Conservation (phyloP, 1,140 invertebrate genomes). For the Sinella curviseta region DNA sequence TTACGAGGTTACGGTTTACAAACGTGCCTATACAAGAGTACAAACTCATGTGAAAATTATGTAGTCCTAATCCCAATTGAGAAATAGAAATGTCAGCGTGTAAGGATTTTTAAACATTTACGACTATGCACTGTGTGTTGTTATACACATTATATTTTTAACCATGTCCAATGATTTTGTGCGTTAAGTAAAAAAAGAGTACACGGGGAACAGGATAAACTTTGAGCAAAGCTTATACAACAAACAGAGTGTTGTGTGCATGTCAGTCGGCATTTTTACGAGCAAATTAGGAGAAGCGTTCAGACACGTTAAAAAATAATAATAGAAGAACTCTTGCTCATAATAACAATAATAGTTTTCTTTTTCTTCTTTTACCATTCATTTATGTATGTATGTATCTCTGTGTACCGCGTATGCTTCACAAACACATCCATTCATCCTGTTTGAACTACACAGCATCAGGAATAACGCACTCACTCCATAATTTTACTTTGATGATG, state of each 20-base stretch:
- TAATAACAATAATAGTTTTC: background rate
- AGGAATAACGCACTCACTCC: background rate
- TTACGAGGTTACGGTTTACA: too few relatives aligned
- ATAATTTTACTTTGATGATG: background rate
- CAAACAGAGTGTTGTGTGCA: background rate
- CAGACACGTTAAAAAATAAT: slow-evolving; percentile 7
- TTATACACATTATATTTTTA: too few relatives aligned
- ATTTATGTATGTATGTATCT: background rate
- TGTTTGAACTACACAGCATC: background rate
- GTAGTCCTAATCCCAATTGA: too few relatives aligned
- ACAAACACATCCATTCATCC: too few relatives aligned
- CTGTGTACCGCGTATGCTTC: too few relatives aligned
- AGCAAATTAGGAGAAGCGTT: slow-evolving; percentile 21
- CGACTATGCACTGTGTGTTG: too few relatives aligned
- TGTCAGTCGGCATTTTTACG: slow-evolving; percentile 23
- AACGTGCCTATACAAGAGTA: too few relatives aligned
- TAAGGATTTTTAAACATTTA: too few relatives aligned
- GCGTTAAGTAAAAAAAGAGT: too few relatives aligned
- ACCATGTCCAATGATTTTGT: too few relatives aligned
- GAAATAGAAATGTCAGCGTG: background rate
- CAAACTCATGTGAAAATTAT: too few relatives aligned
- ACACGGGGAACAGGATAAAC: too few relatives aligned
- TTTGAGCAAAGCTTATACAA: background rate
- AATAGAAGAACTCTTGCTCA: background rate
- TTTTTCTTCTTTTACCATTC: background rate